Evolutionary conservation across 2,113 vertebrate species (phyloP).

Genomic region (Callocephalon fimbriatum): DNA sequence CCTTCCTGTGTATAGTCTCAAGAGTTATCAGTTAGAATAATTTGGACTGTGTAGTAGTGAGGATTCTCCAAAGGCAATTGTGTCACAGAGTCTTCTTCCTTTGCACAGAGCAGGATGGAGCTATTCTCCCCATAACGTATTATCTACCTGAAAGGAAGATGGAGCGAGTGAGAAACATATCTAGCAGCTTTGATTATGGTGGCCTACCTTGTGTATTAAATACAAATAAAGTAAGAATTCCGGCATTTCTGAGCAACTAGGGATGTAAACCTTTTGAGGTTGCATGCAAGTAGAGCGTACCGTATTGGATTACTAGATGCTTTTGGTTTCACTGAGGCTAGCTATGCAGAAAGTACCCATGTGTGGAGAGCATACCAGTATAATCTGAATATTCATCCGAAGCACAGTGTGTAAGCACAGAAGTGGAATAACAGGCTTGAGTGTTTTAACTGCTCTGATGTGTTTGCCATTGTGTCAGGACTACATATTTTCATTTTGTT

Average conservation of each 20-base stretch:
- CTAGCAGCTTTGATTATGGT: background rate
- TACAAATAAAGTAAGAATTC: background rate
- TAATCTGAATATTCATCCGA: constrained; percentile 42
- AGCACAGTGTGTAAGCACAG: background rate
- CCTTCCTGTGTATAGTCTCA: background rate
- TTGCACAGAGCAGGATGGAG: background rate
- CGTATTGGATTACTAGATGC: background rate
- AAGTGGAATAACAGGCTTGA: constrained; percentile 2
- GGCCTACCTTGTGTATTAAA: background rate
- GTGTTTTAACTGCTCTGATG: constrained; percentile 13
- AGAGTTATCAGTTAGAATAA: background rate
- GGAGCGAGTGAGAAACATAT: background rate
- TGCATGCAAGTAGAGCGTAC: background rate
- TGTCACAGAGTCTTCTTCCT: background rate
- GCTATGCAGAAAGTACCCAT: background rate
- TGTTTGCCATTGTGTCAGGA: constrained; percentile 24
- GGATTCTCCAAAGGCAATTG: background rate
- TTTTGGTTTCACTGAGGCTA: background rate
- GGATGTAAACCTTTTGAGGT: background rate
- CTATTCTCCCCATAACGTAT: background rate
- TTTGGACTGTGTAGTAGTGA: background rate
- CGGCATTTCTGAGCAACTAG: background rate
- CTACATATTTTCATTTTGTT: constrained; percentile 19
- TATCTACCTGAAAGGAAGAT: background rate
- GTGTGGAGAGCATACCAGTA: background rate